Evolutionary conservation across 2,888 invertebrate genomes (phyloP), one percentile per base, ranked within the genome.

Genomic region (Mythimna albipuncta): DNA sequence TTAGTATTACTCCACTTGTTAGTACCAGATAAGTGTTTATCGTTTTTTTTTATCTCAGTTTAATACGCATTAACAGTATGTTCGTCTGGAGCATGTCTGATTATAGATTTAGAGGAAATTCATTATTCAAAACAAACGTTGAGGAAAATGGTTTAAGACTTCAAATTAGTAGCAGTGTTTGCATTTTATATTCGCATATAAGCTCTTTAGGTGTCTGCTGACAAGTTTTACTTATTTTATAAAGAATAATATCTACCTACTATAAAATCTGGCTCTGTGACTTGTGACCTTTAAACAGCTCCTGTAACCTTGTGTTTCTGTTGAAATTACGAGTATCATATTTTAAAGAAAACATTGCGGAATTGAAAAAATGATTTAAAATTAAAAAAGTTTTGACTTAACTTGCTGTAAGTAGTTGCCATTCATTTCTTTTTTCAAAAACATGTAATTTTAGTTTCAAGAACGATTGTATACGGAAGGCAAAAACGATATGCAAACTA

Each of bases 1-100:
- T 69, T 73, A 54, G 55, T 59, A 47, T 54, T 68, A 72, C 59
- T 59, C 41, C 6, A 63, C 6, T 63, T 59, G 54, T 65, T 47
- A 68, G 55, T 41, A 41, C 2, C 26, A 59, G 71, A 83, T 83
- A 79, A 66, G 63, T 69, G 11, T 57, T 66, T 84, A 81, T 81
- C 82, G 35, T 35, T 13, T 10, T 3, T 26, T 52, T 65, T 77
- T 81, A 75, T 77, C 72, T 77, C 4, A 19, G 35, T 68, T 10
- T 54, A 66, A 55, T 69, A 70, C 77, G 85, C 57, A 67, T 57
- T 74, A 64, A 19, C 13, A 55, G 47, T 61, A 35, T 67, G 71
- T 70, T 70, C 55, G 81, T 84, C 81, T 84, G 54, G 69, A 69
- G 50, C 35, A n/a, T 66, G 81, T 82, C 84, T 84, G 69, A 57